phyloP scores from a whole-genome alignment of 2,888 invertebrate genomes.

The Heliconius sara region DNA sequence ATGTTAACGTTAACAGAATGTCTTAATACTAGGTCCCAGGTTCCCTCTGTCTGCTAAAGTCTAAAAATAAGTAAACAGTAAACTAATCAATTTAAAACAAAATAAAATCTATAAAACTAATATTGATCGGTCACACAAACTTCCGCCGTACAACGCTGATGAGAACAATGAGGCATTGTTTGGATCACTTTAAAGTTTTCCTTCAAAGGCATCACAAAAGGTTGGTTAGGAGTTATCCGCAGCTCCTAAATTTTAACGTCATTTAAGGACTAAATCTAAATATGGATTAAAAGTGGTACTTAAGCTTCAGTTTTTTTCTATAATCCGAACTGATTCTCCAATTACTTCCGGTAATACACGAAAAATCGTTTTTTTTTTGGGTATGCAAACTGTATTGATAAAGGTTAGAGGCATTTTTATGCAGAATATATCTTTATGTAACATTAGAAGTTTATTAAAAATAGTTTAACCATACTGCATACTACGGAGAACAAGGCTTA shows the following conservation, averaged over 20 bases:
- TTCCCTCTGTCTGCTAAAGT: too few relatives aligned
- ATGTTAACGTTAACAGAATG: too few relatives aligned
- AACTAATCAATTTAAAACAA: not conserved
- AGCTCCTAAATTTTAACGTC: conserved; percentile 11
- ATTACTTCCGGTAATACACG: too few relatives aligned
- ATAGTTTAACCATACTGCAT: too few relatives aligned
- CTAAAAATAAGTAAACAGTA: not conserved
- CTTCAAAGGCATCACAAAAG: conserved; percentile 32
- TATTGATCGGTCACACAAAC: conserved; percentile 36
- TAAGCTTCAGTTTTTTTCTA: not conserved
- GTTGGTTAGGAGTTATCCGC: conserved; percentile 15
- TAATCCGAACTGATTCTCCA: not conserved
- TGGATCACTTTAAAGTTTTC: conserved; percentile 30
- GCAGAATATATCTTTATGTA: too few relatives aligned
- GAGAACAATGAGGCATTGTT: conserved; percentile 40
- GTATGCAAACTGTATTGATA: too few relatives aligned
- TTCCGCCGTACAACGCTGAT: conserved; percentile 26
- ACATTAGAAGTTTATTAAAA: too few relatives aligned
- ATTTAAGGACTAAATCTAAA: not conserved
- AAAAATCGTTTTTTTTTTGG: too few relatives aligned
- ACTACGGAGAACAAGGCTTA: too few relatives aligned
- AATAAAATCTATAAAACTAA: conserved; percentile 19
- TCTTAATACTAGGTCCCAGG: too few relatives aligned
- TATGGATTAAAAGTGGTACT: not conserved
- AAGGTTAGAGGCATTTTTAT: too few relatives aligned